phyloP scores from a whole-genome alignment of 2,888 invertebrate genomes.

The Platycheirus rosarum region DNA sequence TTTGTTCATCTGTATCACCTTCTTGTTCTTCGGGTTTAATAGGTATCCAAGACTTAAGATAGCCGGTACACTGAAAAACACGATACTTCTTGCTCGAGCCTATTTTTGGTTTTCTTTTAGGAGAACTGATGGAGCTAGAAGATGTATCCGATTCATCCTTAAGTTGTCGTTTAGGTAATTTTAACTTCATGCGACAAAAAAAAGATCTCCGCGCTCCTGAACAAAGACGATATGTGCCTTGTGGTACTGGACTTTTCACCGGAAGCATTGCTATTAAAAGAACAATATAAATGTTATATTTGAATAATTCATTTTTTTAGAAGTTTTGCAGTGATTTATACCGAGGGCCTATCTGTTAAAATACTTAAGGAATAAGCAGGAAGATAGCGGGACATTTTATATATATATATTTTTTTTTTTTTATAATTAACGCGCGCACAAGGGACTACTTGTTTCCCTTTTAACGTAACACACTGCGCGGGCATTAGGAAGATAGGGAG shows the following conservation, averaged over 20 bases:
- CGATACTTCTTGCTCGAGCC: conserved; percentile 90
- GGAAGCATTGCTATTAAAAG: conserved; percentile 91
- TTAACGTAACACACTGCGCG: too few species aligned
- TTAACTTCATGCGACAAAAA: conserved; percentile 96
- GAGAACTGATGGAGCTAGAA: conserved; percentile 83
- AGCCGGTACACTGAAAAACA: conserved; percentile 96
- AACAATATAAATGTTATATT: too few species aligned
- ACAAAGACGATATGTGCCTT: conserved; percentile 89
- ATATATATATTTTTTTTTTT: too few species aligned
- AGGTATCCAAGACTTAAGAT: conserved; percentile 95
- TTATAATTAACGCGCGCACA: too few species aligned
- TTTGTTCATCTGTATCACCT: conserved; percentile 84
- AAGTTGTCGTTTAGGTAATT: conserved; percentile 84
- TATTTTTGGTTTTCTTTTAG: conserved; percentile 86
- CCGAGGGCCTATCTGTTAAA: too few species aligned
- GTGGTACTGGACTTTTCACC: conserved; percentile 92
- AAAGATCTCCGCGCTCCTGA: conserved; percentile 96
- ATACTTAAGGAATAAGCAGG: too few species aligned
- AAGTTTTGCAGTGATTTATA: too few species aligned
- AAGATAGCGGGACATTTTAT: too few species aligned
- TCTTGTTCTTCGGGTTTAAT: conserved; percentile 89
- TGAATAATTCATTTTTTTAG: too few species aligned
- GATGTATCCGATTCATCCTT: conserved; percentile 87
- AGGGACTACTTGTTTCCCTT: too few species aligned
- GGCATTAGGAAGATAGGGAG: too few species aligned